Conservation (phyloP, 2,113 vertebrate genomes). For the Cebidichthys violaceus region DNA sequence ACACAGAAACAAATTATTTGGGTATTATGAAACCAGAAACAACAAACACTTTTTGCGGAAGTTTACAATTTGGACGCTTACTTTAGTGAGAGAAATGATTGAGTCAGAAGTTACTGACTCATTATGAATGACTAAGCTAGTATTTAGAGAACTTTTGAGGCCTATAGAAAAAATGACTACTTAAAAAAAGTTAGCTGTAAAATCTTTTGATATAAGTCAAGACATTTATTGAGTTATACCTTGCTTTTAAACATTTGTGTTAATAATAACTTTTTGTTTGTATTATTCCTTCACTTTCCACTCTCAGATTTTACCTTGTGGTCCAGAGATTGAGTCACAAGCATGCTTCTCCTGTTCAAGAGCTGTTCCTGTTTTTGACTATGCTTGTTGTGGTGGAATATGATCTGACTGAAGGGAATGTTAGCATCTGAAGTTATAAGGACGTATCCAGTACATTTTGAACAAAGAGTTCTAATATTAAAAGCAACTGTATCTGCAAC, state of each 20-base stretch:
- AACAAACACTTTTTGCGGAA: background rate
- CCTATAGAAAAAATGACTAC: background rate
- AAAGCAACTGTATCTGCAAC: background rate
- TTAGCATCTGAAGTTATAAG: background rate
- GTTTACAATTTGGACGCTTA: background rate
- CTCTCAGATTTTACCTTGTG: background rate
- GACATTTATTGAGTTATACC: background rate
- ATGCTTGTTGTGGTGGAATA: background rate
- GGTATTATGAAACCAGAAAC: background rate
- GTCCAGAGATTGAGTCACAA: background rate
- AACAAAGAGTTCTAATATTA: background rate
- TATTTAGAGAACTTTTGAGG: background rate
- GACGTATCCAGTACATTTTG: background rate
- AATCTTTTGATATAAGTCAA: background rate
- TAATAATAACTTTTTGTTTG: background rate
- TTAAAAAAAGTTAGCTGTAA: background rate
- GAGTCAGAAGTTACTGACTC: background rate
- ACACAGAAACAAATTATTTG: background rate
- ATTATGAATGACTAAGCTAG: too few relatives aligned
- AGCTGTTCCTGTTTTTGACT: background rate
- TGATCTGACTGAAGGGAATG: background rate
- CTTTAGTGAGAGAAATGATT: background rate
- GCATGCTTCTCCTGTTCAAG: background rate
- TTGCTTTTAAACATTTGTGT: background rate
- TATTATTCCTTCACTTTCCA: background rate